These are phyloP conservation scores for Lathamus discolor DNA, from an alignment of 2,113 vertebrate genomes.

Conservation along the genomic window DNA sequence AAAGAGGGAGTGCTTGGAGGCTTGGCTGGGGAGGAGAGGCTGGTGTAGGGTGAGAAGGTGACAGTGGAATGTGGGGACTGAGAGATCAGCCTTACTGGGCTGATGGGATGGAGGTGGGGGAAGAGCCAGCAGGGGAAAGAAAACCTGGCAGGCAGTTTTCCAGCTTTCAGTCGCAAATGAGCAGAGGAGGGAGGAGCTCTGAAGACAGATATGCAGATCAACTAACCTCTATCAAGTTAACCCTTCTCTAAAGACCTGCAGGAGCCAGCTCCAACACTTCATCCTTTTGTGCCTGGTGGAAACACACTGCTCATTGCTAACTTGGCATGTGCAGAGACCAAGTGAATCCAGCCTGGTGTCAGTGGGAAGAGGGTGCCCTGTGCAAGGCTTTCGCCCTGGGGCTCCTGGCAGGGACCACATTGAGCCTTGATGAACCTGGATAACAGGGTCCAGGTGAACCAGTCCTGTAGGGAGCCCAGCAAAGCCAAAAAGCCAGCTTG, in stretches of 20 bases:
- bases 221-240: not conserved
- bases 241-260: not conserved
- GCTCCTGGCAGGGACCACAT: not conserved
- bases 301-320: rapidly evolving
- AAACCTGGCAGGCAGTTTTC: not conserved
- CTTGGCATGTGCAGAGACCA: rapidly evolving
- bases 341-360: not conserved
- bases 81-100: not conserved
- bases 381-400: rapidly evolving
- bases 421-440: not conserved
- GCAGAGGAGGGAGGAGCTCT: not conserved
- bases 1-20: not conserved
- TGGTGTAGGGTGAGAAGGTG: not conserved
- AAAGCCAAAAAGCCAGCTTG: not conserved
- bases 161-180: not conserved
- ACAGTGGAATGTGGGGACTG: not conserved
- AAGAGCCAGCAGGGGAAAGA: not conserved
- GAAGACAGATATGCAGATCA: not conserved
- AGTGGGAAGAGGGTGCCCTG: rapidly evolving
- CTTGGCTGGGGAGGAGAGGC: not conserved
- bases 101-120: not conserved
- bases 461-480: not conserved
- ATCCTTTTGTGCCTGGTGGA: not conserved
- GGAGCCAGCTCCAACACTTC: not conserved
- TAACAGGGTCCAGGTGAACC: not conserved